These are phyloP conservation scores for Platysternon megacephalum DNA, from an alignment of 2,113 vertebrate genomes.

Conservation along the genomic window DNA sequence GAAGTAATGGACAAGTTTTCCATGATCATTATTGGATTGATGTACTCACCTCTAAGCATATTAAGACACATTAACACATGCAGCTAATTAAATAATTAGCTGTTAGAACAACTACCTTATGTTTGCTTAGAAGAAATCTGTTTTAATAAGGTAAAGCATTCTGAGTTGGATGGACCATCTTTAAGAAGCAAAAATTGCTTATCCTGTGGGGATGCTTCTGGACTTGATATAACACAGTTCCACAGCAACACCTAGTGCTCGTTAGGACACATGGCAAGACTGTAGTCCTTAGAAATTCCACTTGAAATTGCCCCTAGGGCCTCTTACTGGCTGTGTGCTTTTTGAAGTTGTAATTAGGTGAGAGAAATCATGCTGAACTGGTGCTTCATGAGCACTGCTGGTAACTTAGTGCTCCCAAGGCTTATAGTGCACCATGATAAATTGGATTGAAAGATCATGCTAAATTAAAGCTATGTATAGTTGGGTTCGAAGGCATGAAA, in stretches of 20 bases:
- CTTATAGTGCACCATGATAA: rapidly evolving
- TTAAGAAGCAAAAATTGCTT: not conserved
- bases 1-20: not conserved
- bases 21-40: not conserved
- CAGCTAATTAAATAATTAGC: not conserved
- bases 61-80: not conserved
- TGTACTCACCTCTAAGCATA: not conserved
- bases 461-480: not conserved
- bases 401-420: not conserved
- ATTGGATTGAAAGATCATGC: rapidly evolving
- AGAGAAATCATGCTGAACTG: rapidly evolving
- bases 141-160: not conserved
- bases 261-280: not conserved
- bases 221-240: not conserved
- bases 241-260: constrained; percentile 60
- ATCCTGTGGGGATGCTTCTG: not conserved
- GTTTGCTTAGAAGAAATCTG: not conserved
- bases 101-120: not conserved
- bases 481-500: not conserved
- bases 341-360: rapidly evolving
- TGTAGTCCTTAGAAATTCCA: not conserved
- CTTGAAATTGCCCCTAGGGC: not conserved
- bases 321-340: rapidly evolving
- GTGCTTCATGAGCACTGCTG: not conserved
- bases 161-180: not conserved